phyloP scores from a whole-genome alignment of 2,113 vertebrate species.

The Nycticorax nycticorax region DNA sequence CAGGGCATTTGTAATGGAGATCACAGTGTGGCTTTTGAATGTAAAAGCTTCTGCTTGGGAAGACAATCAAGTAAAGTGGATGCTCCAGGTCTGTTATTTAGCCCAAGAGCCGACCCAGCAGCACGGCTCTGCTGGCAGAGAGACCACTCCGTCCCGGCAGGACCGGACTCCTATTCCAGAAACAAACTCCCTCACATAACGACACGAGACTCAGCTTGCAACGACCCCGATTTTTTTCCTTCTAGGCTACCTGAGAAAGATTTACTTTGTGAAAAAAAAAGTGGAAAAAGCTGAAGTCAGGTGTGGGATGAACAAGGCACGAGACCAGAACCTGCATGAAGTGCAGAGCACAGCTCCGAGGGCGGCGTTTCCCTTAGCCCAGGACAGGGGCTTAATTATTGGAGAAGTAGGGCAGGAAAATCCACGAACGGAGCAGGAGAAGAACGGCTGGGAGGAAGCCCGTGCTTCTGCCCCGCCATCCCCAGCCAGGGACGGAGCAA shows the following conservation, averaged over 20 bases:
- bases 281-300: background rate
- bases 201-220: background rate
- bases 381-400: too few relatives aligned
- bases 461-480: background rate
- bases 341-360: background rate
- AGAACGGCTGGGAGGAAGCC: background rate
- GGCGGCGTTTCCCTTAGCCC: background rate
- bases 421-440: background rate
- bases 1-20: slow-evolving; percentile 40
- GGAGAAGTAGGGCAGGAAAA: background rate
- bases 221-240: background rate
- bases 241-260: background rate
- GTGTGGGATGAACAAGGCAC: background rate
- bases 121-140: background rate
- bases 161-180: background rate
- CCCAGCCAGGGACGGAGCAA: background rate
- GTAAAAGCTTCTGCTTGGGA: slow-evolving; percentile 40
- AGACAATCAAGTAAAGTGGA: slow-evolving; percentile 28
- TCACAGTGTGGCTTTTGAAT: slow-evolving; percentile 14
- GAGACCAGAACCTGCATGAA: background rate
- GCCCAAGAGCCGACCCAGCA: background rate
- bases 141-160: background rate
- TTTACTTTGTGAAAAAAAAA: background rate
- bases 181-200: background rate
- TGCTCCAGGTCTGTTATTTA: background rate